phyloP scores from a whole-genome alignment of 2,797 vertebrate genomes.

The Lateolabrax maculatus region DNA sequence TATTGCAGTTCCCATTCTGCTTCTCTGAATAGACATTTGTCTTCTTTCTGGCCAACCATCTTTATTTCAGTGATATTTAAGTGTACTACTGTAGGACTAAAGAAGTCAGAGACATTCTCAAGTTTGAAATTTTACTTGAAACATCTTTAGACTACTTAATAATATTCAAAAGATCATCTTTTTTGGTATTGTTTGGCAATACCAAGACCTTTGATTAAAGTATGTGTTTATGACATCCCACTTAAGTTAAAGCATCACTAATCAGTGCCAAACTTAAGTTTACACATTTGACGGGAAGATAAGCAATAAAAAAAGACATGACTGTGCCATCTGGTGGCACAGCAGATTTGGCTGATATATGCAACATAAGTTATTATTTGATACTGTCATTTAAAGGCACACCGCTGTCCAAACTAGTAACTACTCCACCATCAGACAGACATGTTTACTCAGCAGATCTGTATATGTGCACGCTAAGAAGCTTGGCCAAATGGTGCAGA shows the following conservation, averaged over 20 bases:
- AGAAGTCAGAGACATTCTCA: slow-evolving; percentile 3
- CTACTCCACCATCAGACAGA: slow-evolving; percentile 37
- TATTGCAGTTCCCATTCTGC: slow-evolving; percentile 11
- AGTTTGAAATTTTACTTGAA: neutral
- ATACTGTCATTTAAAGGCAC: slow-evolving; percentile 46
- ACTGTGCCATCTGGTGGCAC: slow-evolving; percentile 19
- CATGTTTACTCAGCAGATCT: slow-evolving; percentile 61
- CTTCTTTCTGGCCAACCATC: slow-evolving; percentile 16
- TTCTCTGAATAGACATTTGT: slow-evolving; percentile 32
- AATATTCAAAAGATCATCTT: neutral
- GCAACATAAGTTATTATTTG: slow-evolving; percentile 29
- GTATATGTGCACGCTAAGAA: slow-evolving; percentile 43
- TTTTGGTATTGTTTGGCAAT: neutral
- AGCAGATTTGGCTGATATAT: slow-evolving; percentile 21
- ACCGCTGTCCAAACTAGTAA: slow-evolving; percentile 35
- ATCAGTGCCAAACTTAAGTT: neutral
- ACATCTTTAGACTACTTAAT: neutral
- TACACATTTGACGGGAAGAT: slow-evolving; percentile 12
- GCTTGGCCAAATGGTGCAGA: slow-evolving; percentile 73
- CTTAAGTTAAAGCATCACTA: neutral
- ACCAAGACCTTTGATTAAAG: neutral
- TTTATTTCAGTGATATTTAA: slow-evolving; percentile 17
- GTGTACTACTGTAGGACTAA: neutral
- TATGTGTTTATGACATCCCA: neutral
- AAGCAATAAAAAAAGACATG: slow-evolving; percentile 4